Evolutionary conservation across 2,797 vertebrate species (phyloP).

Genomic region (Dallia pectoralis): DNA sequence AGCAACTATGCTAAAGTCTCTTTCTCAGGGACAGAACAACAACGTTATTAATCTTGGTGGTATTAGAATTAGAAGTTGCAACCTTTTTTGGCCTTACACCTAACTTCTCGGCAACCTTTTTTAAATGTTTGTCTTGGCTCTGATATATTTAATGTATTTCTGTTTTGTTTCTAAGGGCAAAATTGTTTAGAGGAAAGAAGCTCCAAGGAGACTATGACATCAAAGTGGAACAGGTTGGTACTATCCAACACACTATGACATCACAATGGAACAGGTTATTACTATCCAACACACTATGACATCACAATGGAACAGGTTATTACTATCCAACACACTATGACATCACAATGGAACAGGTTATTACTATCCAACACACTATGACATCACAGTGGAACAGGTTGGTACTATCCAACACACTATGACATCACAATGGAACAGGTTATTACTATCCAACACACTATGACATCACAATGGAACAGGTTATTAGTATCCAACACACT

Average conservation of each 20-base stretch:
- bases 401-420: constrained; percentile 60
- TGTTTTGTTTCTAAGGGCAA: constrained; percentile 75
- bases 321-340: constrained; percentile 73
- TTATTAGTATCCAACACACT: too few species aligned
- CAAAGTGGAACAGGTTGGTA: constrained; percentile 60
- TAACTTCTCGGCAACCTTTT: neutral
- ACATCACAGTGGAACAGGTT: constrained; percentile 76
- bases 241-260: constrained; percentile 59
- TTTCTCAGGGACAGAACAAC: too few species aligned
- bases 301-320: constrained; percentile 70
- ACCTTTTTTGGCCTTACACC: neutral
- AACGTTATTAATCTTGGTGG: too few species aligned
- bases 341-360: constrained; percentile 71
- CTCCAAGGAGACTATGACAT: constrained; percentile 92
- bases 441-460: constrained; percentile 60
- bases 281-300: constrained; percentile 73
- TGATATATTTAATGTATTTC: neutral
- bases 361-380: constrained; percentile 67
- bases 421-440: constrained; percentile 79
- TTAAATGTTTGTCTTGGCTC: neutral
- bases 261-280: constrained; percentile 68
- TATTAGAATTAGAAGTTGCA: too few species aligned
- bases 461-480: constrained; percentile 79
- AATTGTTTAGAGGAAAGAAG: constrained; percentile 95
- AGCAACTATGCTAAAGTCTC: too few species aligned